Percentiles rank a stretch among this genome's conserved stretches.
Evolutionary conservation across 2,797 vertebrate genomes (phyloP).

Genomic region (Diceros bicornis): DNA sequence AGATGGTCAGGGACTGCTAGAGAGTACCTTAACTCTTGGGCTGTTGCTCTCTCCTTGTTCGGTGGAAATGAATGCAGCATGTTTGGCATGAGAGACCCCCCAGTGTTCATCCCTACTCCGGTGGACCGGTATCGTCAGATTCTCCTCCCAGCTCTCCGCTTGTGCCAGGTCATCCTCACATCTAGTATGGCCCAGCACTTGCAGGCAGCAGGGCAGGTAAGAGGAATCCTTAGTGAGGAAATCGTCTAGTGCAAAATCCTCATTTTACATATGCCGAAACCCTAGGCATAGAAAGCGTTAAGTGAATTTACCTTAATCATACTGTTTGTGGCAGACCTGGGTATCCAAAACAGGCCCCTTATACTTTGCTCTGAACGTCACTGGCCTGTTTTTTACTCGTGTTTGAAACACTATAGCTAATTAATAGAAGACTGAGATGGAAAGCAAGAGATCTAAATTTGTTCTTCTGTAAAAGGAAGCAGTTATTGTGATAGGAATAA

Average conservation of each 20-base stretch:
- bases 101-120: conserved; percentile 96
- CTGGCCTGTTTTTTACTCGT: not conserved
- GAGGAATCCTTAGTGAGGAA: not conserved
- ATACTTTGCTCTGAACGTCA: not conserved
- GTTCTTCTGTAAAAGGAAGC: conserved; percentile 27
- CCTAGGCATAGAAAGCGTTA: accelerated
- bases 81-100: conserved; percentile 94
- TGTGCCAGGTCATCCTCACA: conserved; percentile 97
- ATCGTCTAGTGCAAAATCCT: not conserved
- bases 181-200: conserved; percentile 96
- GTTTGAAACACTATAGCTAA: not conserved
- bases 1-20: not conserved
- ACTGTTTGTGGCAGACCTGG: not conserved
- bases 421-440: conserved; percentile 15
- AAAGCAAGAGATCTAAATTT: conserved; percentile 17
- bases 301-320: not conserved
- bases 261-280: not conserved
- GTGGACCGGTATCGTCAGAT: conserved; percentile 97
- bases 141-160: conserved; percentile 95
- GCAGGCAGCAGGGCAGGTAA: conserved; percentile 97
- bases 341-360: not conserved
- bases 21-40: not conserved
- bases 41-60: conserved; percentile 53
- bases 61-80: conserved; percentile 88
- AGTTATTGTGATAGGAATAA: not conserved